A percentile compares a stretch with the other conserved stretches of the same genome.
Conservation (phyloP, 2,797 vertebrate genomes). For the Hirundo rustica region DNA sequence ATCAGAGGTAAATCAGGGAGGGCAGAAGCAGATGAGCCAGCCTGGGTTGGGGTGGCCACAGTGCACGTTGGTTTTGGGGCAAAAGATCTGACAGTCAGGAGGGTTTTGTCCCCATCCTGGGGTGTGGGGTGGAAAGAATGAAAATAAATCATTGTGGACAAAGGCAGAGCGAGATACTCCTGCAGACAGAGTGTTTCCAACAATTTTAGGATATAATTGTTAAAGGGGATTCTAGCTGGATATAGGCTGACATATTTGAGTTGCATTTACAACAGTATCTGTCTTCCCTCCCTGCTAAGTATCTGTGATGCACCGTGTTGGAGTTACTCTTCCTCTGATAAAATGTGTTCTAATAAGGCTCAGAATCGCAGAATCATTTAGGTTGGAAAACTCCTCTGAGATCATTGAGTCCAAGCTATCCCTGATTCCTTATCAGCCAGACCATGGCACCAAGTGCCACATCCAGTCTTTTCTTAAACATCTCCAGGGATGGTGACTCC, state of each 20-base stretch:
- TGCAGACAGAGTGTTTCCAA: background rate
- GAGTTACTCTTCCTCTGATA: background rate
- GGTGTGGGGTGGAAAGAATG: no score
- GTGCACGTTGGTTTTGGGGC: background rate
- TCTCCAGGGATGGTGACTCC: background rate
- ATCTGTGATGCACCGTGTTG: background rate
- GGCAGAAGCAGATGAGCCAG: background rate
- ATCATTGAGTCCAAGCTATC: background rate
- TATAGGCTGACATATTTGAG: background rate
- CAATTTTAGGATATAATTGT: background rate
- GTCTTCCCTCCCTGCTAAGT: background rate
- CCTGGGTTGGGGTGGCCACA: background rate
- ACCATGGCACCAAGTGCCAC: background rate
- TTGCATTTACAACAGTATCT: background rate
- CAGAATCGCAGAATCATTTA: background rate
- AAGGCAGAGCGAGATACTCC: background rate
- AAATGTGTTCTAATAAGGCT: background rate
- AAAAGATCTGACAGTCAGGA: background rate
- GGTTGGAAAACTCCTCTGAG: background rate
- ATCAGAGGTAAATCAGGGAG: fast-evolving
- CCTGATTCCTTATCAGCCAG: background rate
- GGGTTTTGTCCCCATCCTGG: background rate
- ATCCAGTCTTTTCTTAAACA: background rate
- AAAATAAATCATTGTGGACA: background rate
- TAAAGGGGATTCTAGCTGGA: background rate